These are phyloP conservation scores for Spilarctia lutea DNA, from an alignment of 2,888 invertebrate species.

Conservation along the genomic window DNA sequence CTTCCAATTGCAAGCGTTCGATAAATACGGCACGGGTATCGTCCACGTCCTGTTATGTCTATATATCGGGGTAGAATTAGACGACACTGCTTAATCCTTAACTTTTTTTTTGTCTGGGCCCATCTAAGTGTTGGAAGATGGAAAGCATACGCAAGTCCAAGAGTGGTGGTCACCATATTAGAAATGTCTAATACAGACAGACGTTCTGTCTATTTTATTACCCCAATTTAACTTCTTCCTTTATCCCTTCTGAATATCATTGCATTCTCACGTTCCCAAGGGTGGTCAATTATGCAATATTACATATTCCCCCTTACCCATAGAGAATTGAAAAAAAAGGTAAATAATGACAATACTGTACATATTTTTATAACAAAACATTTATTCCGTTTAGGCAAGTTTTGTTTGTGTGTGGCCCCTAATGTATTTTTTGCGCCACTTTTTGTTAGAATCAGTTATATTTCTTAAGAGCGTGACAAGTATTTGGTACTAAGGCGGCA, in stretches of 20 bases:
- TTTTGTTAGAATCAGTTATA: background rate
- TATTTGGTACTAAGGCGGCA: constrained; percentile 14
- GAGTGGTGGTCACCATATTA: too few species aligned
- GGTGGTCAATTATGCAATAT: background rate
- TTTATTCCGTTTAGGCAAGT: background rate
- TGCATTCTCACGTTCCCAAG: too few species aligned
- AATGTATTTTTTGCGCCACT: background rate
- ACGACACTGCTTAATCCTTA: background rate
- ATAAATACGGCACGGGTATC: background rate
- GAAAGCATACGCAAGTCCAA: too few species aligned
- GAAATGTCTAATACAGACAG: too few species aligned
- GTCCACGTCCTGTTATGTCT: background rate
- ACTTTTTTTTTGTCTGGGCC: background rate
- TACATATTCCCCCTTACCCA: background rate
- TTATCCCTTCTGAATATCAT: too few species aligned
- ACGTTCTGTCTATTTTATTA: too few species aligned
- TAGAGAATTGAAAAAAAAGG: background rate
- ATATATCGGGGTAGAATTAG: background rate
- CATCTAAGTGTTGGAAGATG: too few species aligned
- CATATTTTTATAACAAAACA: background rate
- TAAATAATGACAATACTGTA: background rate
- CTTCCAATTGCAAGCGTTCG: background rate
- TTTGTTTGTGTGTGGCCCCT: background rate
- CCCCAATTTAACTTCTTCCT: too few species aligned
- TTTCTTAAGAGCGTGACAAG: background rate